These are phyloP conservation scores for Dromaius novaehollandiae DNA, from an alignment of 2,113 vertebrate species.

Conservation along the genomic window DNA sequence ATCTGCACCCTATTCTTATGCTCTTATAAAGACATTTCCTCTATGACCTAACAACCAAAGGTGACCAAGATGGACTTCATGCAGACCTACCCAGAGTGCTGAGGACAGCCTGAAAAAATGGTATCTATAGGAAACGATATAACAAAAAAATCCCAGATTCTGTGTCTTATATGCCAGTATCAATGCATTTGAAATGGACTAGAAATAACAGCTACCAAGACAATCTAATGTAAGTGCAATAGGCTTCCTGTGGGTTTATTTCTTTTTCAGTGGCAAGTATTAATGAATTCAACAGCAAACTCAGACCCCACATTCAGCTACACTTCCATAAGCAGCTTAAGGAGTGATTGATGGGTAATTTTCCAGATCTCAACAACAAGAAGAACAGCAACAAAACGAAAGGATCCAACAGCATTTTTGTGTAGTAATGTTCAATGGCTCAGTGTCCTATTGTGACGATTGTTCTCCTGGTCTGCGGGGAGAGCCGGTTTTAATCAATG, in stretches of 20 bases:
- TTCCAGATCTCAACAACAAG: slow-evolving; percentile 69
- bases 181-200: slow-evolving; percentile 16
- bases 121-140: neutral
- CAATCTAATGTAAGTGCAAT: slow-evolving; percentile 36
- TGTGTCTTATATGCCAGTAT: neutral
- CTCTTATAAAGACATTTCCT: neutral
- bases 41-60: neutral
- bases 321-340: slow-evolving; percentile 72
- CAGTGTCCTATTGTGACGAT: slow-evolving; percentile 54
- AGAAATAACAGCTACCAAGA: slow-evolving; percentile 26
- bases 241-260: slow-evolving; percentile 35
- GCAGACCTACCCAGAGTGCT: neutral
- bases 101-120: neutral
- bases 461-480: slow-evolving; percentile 51
- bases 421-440: slow-evolving; percentile 54
- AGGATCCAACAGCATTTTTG: slow-evolving; percentile 59
- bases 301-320: slow-evolving; percentile 53
- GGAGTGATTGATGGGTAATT: slow-evolving; percentile 72
- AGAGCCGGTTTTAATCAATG: slow-evolving; percentile 68
- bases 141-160: neutral
- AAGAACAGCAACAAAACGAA: slow-evolving; percentile 61
- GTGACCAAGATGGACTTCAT: neutral
- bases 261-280: slow-evolving; percentile 39
- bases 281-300: slow-evolving; percentile 47
- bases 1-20: neutral